These are phyloP conservation scores for Aldabrachelys gigantea DNA, from an alignment of 2,113 vertebrate genomes.

Conservation along the genomic window DNA sequence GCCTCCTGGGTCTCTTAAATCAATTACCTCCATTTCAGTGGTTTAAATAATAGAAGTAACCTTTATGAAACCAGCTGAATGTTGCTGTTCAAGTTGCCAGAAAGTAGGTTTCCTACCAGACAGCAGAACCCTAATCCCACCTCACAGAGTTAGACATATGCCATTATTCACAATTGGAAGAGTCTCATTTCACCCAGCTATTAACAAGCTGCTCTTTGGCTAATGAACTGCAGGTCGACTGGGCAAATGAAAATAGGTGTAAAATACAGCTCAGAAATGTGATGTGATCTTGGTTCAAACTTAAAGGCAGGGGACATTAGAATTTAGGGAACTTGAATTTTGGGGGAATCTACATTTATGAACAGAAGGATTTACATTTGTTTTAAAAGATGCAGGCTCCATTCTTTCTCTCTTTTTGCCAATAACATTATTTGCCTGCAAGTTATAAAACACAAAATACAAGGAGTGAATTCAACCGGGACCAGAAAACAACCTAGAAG, in stretches of 20 bases:
- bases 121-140: slow-evolving; percentile 7
- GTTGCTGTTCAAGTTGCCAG: not conserved
- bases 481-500: not conserved
- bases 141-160: not conserved
- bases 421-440: not conserved
- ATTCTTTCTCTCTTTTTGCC: not conserved
- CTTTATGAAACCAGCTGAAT: not conserved
- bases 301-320: accelerated
- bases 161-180: not conserved
- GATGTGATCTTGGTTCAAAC: not conserved
- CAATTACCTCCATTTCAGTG: not conserved
- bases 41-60: not conserved
- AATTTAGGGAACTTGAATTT: not conserved
- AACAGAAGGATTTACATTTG: not conserved
- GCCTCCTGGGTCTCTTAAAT: slow-evolving; percentile 3
- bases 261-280: not conserved
- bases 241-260: not conserved
- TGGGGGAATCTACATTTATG: accelerated
- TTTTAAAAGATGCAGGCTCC: not conserved
- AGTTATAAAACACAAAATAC: not conserved
- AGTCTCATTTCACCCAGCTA: not conserved
- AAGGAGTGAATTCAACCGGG: not conserved
- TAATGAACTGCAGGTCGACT: not conserved
- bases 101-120: not conserved
- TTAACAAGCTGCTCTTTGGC: not conserved